A percentile compares a stretch with the other conserved stretches of the same genome.
Conservation (phyloP, 2,113 vertebrate genomes). For the Tichodroma muraria region DNA sequence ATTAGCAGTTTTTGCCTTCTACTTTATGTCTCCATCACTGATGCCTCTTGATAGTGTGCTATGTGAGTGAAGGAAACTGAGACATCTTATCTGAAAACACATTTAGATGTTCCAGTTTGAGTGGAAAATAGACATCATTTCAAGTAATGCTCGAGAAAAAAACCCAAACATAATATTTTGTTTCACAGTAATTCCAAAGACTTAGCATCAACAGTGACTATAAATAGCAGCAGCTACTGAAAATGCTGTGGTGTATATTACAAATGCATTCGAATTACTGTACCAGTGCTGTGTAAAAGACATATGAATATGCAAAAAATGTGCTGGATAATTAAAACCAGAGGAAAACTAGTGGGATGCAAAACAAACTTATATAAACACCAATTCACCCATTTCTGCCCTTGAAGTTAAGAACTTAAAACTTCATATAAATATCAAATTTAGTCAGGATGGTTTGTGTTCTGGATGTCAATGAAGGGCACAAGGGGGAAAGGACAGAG, state of each 20-base stretch:
- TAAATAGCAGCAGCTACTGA: background rate
- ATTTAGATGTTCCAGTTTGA: background rate
- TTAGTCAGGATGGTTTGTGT: background rate
- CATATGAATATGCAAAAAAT: background rate
- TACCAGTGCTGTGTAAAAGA: background rate
- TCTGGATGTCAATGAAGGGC: background rate
- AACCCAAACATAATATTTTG: background rate
- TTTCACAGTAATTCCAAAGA: background rate
- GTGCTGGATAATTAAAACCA: background rate
- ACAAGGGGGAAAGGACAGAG: background rate
- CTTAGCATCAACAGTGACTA: background rate
- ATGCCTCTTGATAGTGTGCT: background rate
- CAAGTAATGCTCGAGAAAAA: background rate
- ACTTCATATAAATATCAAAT: background rate
- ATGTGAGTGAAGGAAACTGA: background rate
- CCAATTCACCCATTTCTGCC: background rate
- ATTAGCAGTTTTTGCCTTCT: background rate
- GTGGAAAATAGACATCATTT: background rate
- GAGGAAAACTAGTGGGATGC: background rate
- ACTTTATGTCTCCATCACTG: background rate
- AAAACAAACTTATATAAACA: background rate
- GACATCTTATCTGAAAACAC: background rate
- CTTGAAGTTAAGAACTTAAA: background rate
- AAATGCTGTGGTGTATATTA: background rate
- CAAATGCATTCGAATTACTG: background rate